Evolutionary conservation across 2,113 vertebrate genomes (phyloP).

Genomic region (Charadrius vociferus): DNA sequence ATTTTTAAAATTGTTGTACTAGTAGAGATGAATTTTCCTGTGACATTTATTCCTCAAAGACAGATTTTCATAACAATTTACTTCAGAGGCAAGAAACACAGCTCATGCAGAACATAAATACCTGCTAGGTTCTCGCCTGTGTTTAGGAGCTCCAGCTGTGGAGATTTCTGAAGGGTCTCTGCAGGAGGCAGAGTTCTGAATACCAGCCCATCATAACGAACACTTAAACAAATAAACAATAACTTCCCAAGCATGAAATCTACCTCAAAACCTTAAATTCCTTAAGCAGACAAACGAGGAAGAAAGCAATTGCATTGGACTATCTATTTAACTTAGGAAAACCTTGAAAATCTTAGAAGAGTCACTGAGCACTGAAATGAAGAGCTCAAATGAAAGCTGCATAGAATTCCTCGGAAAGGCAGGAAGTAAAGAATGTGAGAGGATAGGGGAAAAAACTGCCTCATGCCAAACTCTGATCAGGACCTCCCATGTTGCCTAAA

Average conservation of each 20-base stretch:
- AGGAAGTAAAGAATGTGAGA: not conserved
- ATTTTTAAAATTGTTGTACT: not conserved
- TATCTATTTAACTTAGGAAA: not conserved
- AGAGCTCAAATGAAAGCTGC: not conserved
- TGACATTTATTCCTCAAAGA: not conserved
- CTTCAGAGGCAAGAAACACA: not conserved
- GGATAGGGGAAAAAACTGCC: not conserved
- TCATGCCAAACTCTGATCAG: not conserved
- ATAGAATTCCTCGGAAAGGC: not conserved
- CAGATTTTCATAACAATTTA: not conserved
- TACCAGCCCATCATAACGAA: not conserved
- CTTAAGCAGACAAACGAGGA: not conserved
- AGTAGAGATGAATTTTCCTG: not conserved
- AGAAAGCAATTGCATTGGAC: not conserved
- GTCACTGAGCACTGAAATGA: not conserved
- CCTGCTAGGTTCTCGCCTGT: not conserved
- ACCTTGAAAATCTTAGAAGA: not conserved
- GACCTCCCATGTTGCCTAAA: not conserved
- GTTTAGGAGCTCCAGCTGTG: not conserved
- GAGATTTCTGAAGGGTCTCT: not conserved
- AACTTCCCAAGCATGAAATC: not conserved
- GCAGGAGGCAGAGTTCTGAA: not conserved
- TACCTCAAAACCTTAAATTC: not conserved
- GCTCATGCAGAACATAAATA: not conserved
- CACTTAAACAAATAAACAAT: not conserved